phyloP scores from a whole-genome alignment of 2,113 vertebrate genomes.

The Orientallactaga bullata region DNA sequence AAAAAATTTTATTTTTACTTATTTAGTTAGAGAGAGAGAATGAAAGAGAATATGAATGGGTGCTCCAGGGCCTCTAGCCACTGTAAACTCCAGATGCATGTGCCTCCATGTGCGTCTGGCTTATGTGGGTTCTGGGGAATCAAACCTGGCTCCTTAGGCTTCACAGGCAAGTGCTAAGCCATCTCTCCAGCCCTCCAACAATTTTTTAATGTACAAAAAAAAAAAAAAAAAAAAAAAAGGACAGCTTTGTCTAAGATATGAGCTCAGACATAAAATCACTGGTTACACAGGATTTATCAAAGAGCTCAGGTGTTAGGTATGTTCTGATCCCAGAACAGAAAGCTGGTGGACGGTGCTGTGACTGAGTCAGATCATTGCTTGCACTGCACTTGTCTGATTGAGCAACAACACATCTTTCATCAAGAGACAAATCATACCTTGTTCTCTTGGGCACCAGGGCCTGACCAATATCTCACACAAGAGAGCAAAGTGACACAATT shows the following conservation, averaged over 20 bases:
- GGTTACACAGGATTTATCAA: not conserved
- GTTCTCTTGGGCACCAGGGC: conserved; percentile 44
- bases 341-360: conserved; percentile 62
- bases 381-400: conserved; percentile 19
- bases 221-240: not conserved
- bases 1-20: too few species aligned
- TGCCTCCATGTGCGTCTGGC: too few species aligned
- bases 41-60: too few species aligned
- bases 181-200: not conserved
- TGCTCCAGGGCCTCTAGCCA: too few species aligned
- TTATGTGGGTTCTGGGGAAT: too few species aligned
- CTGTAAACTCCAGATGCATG: too few species aligned
- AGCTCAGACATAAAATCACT: not conserved
- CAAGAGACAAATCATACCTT: conserved; percentile 46
- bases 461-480: conserved; percentile 57
- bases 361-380: conserved; percentile 57
- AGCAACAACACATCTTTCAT: conserved; percentile 39
- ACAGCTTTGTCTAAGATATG: not conserved
- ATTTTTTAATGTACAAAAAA: not conserved
- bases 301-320: conserved; percentile 9
- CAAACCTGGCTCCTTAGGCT: too few species aligned
- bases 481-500: not conserved
- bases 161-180: too few species aligned
- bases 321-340: not conserved
- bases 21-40: too few species aligned